Percentiles rank a stretch among this genome's conserved stretches.
phyloP scores from a whole-genome alignment of 2,113 vertebrate genomes.

The Taxidea taxus region DNA sequence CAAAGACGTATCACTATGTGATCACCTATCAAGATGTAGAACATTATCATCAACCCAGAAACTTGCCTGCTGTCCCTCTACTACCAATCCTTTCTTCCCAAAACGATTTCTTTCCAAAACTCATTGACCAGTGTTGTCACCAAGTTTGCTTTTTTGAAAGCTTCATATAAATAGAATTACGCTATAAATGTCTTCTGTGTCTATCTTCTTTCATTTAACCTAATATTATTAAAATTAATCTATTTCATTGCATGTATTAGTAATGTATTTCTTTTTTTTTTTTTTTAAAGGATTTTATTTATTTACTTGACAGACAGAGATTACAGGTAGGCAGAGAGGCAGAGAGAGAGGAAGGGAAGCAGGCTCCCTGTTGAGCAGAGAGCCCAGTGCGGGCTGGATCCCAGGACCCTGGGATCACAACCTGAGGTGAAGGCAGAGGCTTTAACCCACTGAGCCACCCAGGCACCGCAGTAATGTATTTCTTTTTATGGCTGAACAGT shows the following conservation, averaged over 20 bases:
- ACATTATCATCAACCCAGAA: background rate
- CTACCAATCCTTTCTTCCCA: background rate
- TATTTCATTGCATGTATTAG: background rate
- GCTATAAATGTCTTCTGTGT: background rate
- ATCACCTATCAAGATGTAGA: background rate
- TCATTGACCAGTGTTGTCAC: background rate
- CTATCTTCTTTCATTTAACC: background rate
- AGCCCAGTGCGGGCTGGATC: no score
- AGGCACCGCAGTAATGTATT: background rate
- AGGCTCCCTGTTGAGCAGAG: no score
- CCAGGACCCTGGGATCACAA: no score
- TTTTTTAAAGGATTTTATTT: no score
- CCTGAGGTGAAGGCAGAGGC: no score
- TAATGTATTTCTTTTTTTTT: background rate
- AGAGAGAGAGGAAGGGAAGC: no score
- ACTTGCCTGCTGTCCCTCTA: background rate
- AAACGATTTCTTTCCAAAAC: background rate
- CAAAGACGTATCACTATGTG: background rate
- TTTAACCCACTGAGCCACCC: no score
- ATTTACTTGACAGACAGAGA: no score
- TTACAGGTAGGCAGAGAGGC: no score
- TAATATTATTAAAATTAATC: background rate
- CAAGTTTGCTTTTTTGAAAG: background rate
- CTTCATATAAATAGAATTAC: background rate
- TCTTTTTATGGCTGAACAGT: background rate